phyloP scores from a whole-genome alignment of 2,113 vertebrate genomes.

The Corynorhinus townsendii region DNA sequence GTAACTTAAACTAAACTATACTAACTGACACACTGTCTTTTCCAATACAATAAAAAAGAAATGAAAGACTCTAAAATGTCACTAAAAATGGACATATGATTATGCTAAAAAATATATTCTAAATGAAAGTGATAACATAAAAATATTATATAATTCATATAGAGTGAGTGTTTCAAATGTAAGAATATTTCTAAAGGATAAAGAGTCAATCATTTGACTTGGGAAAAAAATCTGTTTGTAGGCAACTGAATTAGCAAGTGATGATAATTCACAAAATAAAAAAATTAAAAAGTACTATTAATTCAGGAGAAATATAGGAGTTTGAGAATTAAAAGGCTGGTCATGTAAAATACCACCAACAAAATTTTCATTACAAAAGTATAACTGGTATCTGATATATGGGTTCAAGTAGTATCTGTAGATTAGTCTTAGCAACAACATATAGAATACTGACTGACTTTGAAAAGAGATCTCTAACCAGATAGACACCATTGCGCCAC shows the following conservation, averaged over 20 bases:
- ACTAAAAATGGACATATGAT: neutral
- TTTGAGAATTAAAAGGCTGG: neutral
- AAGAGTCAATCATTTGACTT: neutral
- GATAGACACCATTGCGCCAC: neutral
- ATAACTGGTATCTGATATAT: neutral
- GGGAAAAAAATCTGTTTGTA: neutral
- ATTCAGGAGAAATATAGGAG: neutral
- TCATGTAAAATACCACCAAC: neutral
- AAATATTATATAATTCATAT: neutral
- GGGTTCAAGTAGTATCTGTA: neutral
- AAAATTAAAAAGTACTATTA: neutral
- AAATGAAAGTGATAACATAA: neutral
- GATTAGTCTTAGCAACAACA: neutral
- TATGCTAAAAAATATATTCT: neutral
- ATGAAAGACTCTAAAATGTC: neutral
- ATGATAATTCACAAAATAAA: neutral
- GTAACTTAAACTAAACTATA: neutral
- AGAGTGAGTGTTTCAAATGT: neutral
- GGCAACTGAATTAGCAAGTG: neutral
- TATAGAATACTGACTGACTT: neutral
- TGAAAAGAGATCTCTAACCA: neutral
- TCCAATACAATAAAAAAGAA: neutral
- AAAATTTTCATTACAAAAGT: neutral
- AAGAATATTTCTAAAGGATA: neutral
- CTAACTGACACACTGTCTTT: neutral